phyloP scores from a whole-genome alignment of 1,140 invertebrate genomes.

The Dendrolimus punctatus region DNA sequence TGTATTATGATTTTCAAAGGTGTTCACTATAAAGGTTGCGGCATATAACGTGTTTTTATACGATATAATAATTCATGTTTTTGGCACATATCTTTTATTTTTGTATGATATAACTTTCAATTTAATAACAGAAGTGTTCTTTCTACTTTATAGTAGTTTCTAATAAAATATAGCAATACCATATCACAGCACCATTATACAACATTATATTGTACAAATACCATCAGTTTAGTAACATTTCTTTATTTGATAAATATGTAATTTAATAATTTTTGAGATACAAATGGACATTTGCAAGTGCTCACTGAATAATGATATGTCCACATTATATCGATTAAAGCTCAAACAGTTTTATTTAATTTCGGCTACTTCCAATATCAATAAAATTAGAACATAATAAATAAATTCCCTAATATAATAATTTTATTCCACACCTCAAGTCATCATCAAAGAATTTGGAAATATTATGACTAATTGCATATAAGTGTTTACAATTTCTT shows the following conservation, averaged over 20 bases:
- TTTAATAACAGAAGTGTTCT: slow-evolving; percentile 18
- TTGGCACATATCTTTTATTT: slow-evolving; percentile 17
- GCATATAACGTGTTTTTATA: no score
- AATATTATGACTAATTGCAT: background rate
- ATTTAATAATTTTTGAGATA: slow-evolving; percentile 34
- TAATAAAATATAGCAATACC: slow-evolving; percentile 49
- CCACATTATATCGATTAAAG: slow-evolving; percentile 54
- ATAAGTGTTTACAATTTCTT: background rate
- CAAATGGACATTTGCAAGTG: slow-evolving; percentile 32
- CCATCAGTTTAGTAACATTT: slow-evolving; percentile 37
- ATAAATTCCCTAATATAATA: no score
- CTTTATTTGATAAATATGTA: slow-evolving; percentile 26
- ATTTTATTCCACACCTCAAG: slow-evolving; percentile 22
- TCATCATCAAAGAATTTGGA: slow-evolving; percentile 4
- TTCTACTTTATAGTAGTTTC: slow-evolving; percentile 28
- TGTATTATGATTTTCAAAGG: no score
- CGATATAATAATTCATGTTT: background rate
- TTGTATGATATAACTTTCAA: background rate
- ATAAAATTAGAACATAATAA: no score
- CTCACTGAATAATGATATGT: slow-evolving; percentile 42
- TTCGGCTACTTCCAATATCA: no score
- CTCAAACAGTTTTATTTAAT: slow-evolving; percentile 22
- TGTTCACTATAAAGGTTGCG: no score
- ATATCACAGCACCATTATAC: slow-evolving; percentile 53
- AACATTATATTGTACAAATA: slow-evolving; percentile 32